These are phyloP conservation scores for Hiodon alosoides DNA, from an alignment of 2,113 vertebrate genomes.

Conservation along the genomic window DNA sequence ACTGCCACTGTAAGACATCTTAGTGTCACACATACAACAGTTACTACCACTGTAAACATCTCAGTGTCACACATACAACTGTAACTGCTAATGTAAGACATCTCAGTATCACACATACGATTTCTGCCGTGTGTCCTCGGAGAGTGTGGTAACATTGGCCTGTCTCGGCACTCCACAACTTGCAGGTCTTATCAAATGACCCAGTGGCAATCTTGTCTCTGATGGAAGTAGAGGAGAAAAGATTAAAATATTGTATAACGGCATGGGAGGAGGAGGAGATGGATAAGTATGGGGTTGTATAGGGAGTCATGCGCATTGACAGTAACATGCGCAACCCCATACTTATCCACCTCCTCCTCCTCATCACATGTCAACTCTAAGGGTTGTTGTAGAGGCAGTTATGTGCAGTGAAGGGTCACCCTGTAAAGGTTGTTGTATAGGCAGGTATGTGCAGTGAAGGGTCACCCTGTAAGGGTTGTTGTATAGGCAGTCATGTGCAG, in stretches of 20 bases:
- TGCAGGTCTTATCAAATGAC: slow-evolving; percentile 94
- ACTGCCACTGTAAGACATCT: not conserved
- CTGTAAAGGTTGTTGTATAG: slow-evolving; percentile 84
- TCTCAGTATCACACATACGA: slow-evolving; percentile 67
- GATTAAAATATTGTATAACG: not conserved
- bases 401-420: slow-evolving; percentile 56
- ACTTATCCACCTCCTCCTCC: too few relatives aligned
- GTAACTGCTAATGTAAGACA: not conserved
- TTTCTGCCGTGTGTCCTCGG: slow-evolving; percentile 82
- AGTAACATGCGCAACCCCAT: not conserved
- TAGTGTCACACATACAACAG: not conserved
- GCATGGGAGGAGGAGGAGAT: too few relatives aligned
- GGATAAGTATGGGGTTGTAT: too few relatives aligned
- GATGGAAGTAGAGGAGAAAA: slow-evolving; percentile 37
- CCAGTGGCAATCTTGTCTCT: slow-evolving; percentile 95
- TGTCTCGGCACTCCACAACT: slow-evolving; percentile 83
- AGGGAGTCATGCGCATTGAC: not conserved
- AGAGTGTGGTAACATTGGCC: slow-evolving; percentile 88
- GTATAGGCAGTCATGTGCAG: not conserved
- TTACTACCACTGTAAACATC: not conserved
- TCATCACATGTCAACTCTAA: too few relatives aligned
- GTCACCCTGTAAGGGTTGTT: not conserved
- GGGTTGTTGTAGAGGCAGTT: too few relatives aligned
- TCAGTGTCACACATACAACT: not conserved
- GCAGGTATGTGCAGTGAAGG: not conserved